Percentiles rank a stretch among this genome's conserved stretches.
Conservation (phyloP, 2,888 invertebrate genomes). For the Mactromeris polynyma region DNA sequence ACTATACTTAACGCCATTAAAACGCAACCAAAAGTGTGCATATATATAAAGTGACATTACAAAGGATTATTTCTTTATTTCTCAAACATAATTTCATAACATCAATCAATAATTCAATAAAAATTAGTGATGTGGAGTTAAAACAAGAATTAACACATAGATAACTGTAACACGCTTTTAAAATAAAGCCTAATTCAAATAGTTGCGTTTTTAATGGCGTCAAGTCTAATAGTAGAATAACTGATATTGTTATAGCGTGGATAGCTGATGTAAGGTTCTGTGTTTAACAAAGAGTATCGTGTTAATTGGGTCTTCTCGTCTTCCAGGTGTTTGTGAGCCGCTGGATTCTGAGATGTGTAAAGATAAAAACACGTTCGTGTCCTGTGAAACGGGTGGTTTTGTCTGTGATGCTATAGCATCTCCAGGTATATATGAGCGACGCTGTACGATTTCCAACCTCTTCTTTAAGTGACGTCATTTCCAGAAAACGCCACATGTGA, state of each 20-base stretch:
- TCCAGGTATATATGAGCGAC: background rate
- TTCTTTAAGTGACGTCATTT: too few relatives aligned
- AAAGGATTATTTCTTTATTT: too few relatives aligned
- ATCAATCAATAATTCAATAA: too few relatives aligned
- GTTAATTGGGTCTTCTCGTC: background rate
- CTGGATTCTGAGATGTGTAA: background rate
- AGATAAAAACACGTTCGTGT: background rate
- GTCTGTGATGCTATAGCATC: slow-evolving; percentile 28
- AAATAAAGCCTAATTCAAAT: background rate
- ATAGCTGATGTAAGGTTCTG: background rate
- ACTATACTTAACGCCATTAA: too few relatives aligned
- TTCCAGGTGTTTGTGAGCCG: slow-evolving; percentile 60
- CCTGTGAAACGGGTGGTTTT: slow-evolving; percentile 30
- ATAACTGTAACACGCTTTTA: background rate
- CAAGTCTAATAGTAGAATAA: background rate
- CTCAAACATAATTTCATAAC: too few relatives aligned
- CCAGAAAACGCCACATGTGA: too few relatives aligned
- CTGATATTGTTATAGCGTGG: background rate
- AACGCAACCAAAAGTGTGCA: too few relatives aligned
- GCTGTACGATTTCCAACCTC: too few relatives aligned
- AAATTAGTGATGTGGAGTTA: too few relatives aligned
- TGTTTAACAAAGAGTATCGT: background rate
- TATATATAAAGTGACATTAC: too few relatives aligned
- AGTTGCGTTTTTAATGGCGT: too few relatives aligned
- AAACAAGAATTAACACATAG: too few relatives aligned